A percentile compares a stretch with the other conserved stretches of the same genome.
Evolutionary conservation across 2,113 vertebrate genomes (phyloP).

Genomic region (Neodontobutis hainanensis): DNA sequence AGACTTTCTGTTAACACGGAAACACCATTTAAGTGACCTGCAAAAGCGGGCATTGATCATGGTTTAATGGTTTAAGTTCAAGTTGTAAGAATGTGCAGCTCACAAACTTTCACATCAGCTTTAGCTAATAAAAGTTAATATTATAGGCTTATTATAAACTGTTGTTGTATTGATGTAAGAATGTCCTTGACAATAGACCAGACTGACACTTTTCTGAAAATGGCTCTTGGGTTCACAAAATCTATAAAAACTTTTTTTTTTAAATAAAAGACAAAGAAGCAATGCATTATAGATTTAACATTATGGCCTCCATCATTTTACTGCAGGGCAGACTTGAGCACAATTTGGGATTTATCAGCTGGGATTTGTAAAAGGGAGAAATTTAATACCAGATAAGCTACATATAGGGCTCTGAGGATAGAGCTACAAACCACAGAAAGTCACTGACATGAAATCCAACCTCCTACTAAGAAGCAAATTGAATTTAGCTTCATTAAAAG

Average conservation of each 20-base stretch:
- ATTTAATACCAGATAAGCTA: background rate
- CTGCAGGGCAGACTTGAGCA: slow-evolving; percentile 2
- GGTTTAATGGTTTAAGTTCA: background rate
- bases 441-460: background rate
- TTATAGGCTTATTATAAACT: background rate
- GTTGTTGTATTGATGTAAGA: background rate
- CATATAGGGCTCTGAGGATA: background rate
- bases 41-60: background rate
- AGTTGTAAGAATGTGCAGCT: background rate
- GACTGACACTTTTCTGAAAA: background rate
- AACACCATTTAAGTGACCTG: too few species aligned
- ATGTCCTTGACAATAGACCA: background rate
- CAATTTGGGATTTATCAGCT: slow-evolving; percentile 6
- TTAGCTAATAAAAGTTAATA: background rate
- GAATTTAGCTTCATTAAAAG: background rate
- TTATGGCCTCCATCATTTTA: background rate
- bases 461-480: background rate
- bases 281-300: background rate
- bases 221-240: background rate
- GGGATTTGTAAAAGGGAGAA: slow-evolving; percentile 4
- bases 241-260: slow-evolving; percentile 9
- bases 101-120: slow-evolving; percentile 3
- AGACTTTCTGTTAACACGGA: too few species aligned
- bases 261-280: background rate
- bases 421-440: background rate